Evolutionary conservation across 1,140 invertebrate species (phyloP), one percentile per base, ranked within the genome.

Genomic region (Doryteuthis pealeii): DNA sequence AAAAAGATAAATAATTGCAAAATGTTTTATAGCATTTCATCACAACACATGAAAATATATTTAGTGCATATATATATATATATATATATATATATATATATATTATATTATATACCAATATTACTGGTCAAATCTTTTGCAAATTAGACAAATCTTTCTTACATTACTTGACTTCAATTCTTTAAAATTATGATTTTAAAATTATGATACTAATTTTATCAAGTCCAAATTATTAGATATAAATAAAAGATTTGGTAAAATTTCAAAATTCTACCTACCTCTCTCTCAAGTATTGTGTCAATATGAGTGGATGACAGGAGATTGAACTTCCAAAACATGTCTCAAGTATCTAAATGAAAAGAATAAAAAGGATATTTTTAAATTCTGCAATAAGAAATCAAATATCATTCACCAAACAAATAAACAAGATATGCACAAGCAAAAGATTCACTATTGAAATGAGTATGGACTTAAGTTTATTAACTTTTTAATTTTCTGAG

Each of bases 241-340:
- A 68, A 68, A 30, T 31, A 32, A 14, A n/a, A 28, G 74, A 33
- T n/a, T n/a, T n/a, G 26, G 31, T 49, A 49, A 45, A 69, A 77
- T 15, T 32, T 15, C 31, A 43, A 54, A 22, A 18, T 5, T n/a
- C 35, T 26, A 86, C 86, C 90, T 89, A 93, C 93, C 90, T 93
- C 91, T 88, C 93, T 93, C 81, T 91, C 91, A 77, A 94, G 90
- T 68, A 94, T 86, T 80, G 91, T 91, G 81, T 93, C 93, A 81
- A 94, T 92, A 83, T 93, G 91, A 72, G 92, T 91, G 77, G 92
- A 91, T 80, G 91, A 91, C 82, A 91, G 87, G 85, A 92, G 91
- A 89, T 93, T 92, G 86, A 91, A 92, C 85, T 93, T 91, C 93
- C 93, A 94, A 91, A 93, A 94, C 93, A 94, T 94, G 70, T 74